These are phyloP conservation scores for Drosophila fulvimacula DNA, from an alignment of 2,888 invertebrate species.

Conservation along the genomic window DNA sequence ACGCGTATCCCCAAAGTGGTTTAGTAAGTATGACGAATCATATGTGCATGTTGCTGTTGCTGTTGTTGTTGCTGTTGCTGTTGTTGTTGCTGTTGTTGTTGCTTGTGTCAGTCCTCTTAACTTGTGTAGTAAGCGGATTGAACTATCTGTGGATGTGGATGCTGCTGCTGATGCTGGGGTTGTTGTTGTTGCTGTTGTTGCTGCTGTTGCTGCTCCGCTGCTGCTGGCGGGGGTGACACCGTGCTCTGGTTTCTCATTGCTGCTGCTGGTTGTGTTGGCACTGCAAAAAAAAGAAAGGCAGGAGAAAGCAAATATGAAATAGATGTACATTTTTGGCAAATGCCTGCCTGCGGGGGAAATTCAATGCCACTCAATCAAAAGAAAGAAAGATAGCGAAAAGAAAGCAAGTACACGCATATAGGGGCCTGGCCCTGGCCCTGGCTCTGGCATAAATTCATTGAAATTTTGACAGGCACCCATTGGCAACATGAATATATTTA, in stretches of 20 bases:
- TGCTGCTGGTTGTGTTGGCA: slow-evolving; percentile 53
- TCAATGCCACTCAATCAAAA: slow-evolving; percentile 47
- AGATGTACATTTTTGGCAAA: slow-evolving; percentile 20
- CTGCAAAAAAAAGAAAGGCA: slow-evolving; percentile 30
- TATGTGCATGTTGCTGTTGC: slow-evolving; percentile 6
- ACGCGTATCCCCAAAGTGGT: slow-evolving; percentile 35
- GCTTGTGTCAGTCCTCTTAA: slow-evolving; percentile 28
- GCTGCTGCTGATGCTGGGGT: slow-evolving; percentile 1
- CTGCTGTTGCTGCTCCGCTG: slow-evolving; percentile 33
- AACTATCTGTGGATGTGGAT: slow-evolving; percentile 20
- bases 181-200: slow-evolving; percentile 10
- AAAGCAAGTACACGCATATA: slow-evolving; percentile 29
- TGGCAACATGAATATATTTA: slow-evolving; percentile 55
- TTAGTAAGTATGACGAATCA: slow-evolving; percentile 5
- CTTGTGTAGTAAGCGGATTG: neutral
- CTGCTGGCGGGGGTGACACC: slow-evolving; percentile 47
- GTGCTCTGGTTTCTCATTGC: slow-evolving; percentile 43
- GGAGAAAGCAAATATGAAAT: slow-evolving; percentile 15
- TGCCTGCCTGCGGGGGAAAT: slow-evolving; percentile 13
- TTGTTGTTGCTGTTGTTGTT: slow-evolving; percentile 17
- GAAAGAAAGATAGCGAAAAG: slow-evolving; percentile 9
- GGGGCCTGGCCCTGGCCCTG: slow-evolving; percentile 50
- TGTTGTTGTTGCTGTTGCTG: neutral
- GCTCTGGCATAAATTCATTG: slow-evolving; percentile 72
- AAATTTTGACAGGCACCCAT: slow-evolving; percentile 68